These are phyloP conservation scores for Leptinotarsa rubiginosa DNA, from an alignment of 2,888 invertebrate genomes.

Conservation along the genomic window DNA sequence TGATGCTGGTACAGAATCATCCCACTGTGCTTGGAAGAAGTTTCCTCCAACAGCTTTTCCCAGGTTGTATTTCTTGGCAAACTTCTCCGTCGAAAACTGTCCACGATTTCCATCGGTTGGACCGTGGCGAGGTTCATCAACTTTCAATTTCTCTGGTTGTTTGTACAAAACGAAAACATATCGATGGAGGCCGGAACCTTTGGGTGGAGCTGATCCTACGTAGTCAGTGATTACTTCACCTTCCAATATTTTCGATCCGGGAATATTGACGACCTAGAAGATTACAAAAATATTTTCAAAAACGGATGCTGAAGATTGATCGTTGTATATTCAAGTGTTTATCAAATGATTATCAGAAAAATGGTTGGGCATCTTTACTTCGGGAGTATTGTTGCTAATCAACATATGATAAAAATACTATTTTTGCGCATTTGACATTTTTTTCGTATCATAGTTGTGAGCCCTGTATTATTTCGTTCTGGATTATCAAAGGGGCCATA, in stretches of 20 bases:
- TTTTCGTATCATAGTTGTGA: too few relatives aligned
- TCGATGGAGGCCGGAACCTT: constrained; percentile 78
- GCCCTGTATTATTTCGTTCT: too few relatives aligned
- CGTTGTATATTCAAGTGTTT: too few relatives aligned
- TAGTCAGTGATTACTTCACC: constrained; percentile 78
- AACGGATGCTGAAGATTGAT: neutral
- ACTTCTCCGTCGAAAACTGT: constrained; percentile 70
- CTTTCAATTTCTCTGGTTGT: constrained; percentile 70
- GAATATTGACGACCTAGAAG: constrained; percentile 73
- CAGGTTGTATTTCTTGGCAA: constrained; percentile 71
- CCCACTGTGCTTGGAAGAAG: constrained; percentile 68
- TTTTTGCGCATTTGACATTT: too few relatives aligned
- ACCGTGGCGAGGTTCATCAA: constrained; percentile 62
- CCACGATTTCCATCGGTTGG: constrained; percentile 70
- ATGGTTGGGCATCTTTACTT: too few relatives aligned
- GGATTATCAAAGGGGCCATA: too few relatives aligned
- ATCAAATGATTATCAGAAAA: too few relatives aligned
- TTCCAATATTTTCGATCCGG: constrained; percentile 71
- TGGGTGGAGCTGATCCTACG: constrained; percentile 77
- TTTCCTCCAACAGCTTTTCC: constrained; percentile 74
- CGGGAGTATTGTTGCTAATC: too few relatives aligned
- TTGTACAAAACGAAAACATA: constrained; percentile 79
- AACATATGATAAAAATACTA: too few relatives aligned
- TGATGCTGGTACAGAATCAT: constrained; percentile 23
- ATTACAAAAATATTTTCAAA: neutral